Percentiles rank a stretch among this genome's conserved stretches.
Conservation (phyloP, 2,113 vertebrate genomes). For the Microtus richardsoni region DNA sequence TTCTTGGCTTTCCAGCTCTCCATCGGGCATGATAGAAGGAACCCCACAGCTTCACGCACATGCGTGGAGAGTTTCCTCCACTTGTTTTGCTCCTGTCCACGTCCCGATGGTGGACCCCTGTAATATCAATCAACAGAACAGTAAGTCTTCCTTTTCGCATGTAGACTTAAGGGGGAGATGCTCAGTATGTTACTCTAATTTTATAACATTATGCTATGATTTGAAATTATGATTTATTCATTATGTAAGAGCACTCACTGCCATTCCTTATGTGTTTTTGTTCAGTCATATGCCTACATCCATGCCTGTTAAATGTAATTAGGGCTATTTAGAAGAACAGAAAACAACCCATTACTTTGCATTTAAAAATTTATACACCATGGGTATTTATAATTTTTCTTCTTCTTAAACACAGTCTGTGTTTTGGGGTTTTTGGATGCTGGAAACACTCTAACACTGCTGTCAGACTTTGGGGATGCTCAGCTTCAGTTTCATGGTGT, state of each 20-base stretch:
- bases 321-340: not conserved
- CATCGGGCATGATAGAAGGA: constrained; percentile 98
- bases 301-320: not conserved
- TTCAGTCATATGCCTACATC: not conserved
- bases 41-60: constrained; percentile 97
- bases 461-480: not conserved
- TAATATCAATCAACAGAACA: constrained; percentile 95
- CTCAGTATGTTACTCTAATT: not conserved
- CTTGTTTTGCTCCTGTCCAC: constrained; percentile 94
- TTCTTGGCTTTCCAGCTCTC: constrained; percentile 89
- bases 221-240: constrained; percentile 49
- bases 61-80: constrained; percentile 97
- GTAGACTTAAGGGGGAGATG: not conserved
- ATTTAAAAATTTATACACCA: not conserved
- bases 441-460: not conserved
- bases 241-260: not conserved
- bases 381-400: not conserved
- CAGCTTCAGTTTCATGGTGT: not conserved
- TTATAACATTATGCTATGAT: not conserved
- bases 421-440: not conserved
- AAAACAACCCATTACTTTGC: not conserved
- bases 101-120: constrained; percentile 96
- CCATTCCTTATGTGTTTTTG: not conserved
- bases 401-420: not conserved
- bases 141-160: constrained; percentile 84